A percentile compares a stretch with the other conserved stretches of the same genome.
These are phyloP conservation scores for Gnathonemus longibarbis DNA, from an alignment of 2,113 vertebrate genomes.

Conservation along the genomic window DNA sequence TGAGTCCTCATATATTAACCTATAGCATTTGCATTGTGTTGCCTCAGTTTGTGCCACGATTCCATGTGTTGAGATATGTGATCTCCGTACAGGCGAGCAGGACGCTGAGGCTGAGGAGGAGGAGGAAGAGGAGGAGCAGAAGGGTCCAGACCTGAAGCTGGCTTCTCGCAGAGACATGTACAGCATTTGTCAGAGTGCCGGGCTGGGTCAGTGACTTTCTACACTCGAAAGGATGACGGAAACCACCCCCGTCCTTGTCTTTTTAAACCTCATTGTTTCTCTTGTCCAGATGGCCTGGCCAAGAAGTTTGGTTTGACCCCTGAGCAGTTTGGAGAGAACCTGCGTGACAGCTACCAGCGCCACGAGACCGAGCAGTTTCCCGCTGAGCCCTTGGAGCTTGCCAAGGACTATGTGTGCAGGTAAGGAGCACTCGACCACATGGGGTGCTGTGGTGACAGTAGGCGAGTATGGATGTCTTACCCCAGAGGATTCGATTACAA, in stretches of 20 bases:
- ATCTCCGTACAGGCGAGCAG: constrained; percentile 47
- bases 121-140: constrained; percentile 84
- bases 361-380: constrained; percentile 98
- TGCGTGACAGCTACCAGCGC: constrained; percentile 95
- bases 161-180: constrained; percentile 97
- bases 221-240: background rate
- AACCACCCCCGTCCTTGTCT: background rate
- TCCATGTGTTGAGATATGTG: too few species aligned
- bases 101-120: constrained; percentile 61
- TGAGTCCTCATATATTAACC: constrained; percentile 40
- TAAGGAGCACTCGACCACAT: constrained; percentile 27
- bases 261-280: background rate
- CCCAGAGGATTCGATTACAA: too few species aligned
- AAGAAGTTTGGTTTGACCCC: constrained; percentile 98
- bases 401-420: constrained; percentile 96
- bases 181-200: constrained; percentile 90
- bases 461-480: background rate
- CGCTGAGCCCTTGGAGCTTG: constrained; percentile 88
- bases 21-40: background rate
- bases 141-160: constrained; percentile 91
- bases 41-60: background rate
- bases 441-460: background rate
- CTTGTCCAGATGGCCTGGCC: constrained; percentile 77
- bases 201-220: constrained; percentile 70
- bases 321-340: constrained; percentile 96